phyloP scores from a whole-genome alignment of 53 echinoderm and acorn worm genomes.

The Zoroaster sp. region DNA sequence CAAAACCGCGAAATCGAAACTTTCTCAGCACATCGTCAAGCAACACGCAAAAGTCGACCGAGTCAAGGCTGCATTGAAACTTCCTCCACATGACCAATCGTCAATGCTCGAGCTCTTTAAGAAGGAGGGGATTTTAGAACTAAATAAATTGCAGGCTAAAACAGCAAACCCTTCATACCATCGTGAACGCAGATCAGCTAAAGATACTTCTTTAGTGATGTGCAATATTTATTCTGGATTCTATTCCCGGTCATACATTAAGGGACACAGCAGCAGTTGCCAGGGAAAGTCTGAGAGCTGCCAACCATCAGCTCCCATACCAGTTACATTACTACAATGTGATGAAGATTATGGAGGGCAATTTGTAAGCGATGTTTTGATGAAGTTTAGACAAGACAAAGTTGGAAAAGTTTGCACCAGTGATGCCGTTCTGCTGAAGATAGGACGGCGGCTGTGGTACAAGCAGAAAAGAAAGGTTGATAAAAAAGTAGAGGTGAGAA shows the following conservation, averaged over 20 bases:
- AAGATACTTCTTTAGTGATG: not conserved
- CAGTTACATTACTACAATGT: too few relatives aligned
- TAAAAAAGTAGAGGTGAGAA: too few relatives aligned
- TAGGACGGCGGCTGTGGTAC: too few relatives aligned
- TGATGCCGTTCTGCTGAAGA: too few relatives aligned
- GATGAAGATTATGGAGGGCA: too few relatives aligned
- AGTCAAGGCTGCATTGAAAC: not conserved
- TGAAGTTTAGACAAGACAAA: too few relatives aligned
- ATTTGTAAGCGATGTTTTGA: too few relatives aligned
- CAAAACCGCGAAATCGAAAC: not conserved
- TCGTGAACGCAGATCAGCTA: not conserved
- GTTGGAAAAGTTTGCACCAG: too few relatives aligned
- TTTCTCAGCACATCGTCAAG: not conserved
- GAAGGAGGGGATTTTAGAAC: not conserved
- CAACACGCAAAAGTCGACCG: slow-evolving; percentile 3
- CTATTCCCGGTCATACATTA: not conserved
- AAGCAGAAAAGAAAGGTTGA: too few relatives aligned
- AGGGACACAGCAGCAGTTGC: not conserved
- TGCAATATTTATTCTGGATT: slow-evolving; percentile 3
- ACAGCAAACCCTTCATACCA: not conserved
- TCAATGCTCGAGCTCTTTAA: not conserved
- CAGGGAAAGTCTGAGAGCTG: too few relatives aligned
- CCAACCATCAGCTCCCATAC: too few relatives aligned
- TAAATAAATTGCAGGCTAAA: slow-evolving; percentile 16
- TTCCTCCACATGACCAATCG: not conserved